Base-by-base conservation (phyloP, 2,113 vertebrate species). In the Baryphthengus martii region DNA sequence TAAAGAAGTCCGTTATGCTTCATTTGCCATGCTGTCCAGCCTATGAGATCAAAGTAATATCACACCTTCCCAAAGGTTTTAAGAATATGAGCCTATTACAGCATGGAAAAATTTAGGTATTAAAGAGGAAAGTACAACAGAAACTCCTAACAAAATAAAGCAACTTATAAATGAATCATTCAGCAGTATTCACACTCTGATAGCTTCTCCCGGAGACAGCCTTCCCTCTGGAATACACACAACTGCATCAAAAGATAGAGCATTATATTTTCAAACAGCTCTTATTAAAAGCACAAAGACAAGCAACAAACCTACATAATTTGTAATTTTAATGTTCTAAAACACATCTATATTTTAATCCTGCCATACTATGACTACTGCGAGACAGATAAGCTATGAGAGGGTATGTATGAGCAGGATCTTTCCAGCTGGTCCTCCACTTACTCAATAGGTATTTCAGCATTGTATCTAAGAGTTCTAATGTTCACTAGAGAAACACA, bases 151-250 rank as follows among this genome's bases (percentile, higher is more conserved):
- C 67, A 93, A 88, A 93, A 95, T 75, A 91, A 95, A 93, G 50
- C 45, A 70, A 93, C 49, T 89, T 58, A 23, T 23, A 87, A 96
- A 89, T 91, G 35, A 95, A 93, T 93, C 91, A 93, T 93, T 88
- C 87, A 88, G 84, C 87, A 89, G 42, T 73, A 62, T 72, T 94
- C 78, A 53, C 58, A 49, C 20, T 40, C 70, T n/a, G 68, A 75
- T 86, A 58, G n/a, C 70, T 95, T 77, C 40, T 96, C 74, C 66
- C 6, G 1, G 74, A 82, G 73, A 79, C 58, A 91, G 62, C 17
- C 37, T 81, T 96, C 70, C 91, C 84, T 56, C 84, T 42, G 44
- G 86, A 87, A 89, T 68, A 93, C 47, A 78, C 21, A 91, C 29
- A 75, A 29, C 0, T 42, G 49, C 49, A 24, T 26, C 42, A 68